Base-by-base conservation (phyloP, 2,797 vertebrate genomes). In the Pempheris klunzingeri region DNA sequence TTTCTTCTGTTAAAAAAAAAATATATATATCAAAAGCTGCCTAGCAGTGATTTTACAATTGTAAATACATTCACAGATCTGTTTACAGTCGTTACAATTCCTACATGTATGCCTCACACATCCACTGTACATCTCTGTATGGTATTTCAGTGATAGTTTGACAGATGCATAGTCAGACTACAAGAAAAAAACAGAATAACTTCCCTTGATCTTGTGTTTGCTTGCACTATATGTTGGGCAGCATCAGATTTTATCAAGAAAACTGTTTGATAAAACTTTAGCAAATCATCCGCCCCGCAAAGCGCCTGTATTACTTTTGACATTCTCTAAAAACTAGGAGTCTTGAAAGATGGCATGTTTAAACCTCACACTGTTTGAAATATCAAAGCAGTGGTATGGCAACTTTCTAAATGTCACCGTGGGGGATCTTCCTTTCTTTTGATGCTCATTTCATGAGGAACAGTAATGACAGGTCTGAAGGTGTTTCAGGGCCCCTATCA, bases 341-440 rank as follows among this genome's bases (percentile, higher is more conserved):
- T 82, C 88, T 94, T 92, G 92, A 92, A 91, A 93, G 90, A 83
- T 74, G 30, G 71, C 81, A 75, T 73, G 87, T 92, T 92, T 93
- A 93, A 93, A 93, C 85, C 90, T 73, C 76, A n/a, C 84, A 85
- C 82, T 87, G 85, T 92, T 92, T 93, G 88, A 95, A 94, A 94
- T 93, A 94, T 94, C 91, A 92, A 94, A 94, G 90, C 38, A 4
- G 43, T 75, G 28, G 84, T 89, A 92, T 87, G 92, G 78, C 87
- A 93, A 91, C 91, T 92, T 93, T 91, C 82, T 86, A 93, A 94
- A 95, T 94, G 92, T 93, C 93, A 95, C 87, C 67, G 68, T 82
- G 70, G 92, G 89, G 90, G 88, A 88, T 91, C 85, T 89, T 92
- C 83, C 84, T 75, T 54, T 75, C 81, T 76, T 92, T 90, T 91